Conservation (phyloP, 2,113 vertebrate genomes). For the Formicarius rufipectus region DNA sequence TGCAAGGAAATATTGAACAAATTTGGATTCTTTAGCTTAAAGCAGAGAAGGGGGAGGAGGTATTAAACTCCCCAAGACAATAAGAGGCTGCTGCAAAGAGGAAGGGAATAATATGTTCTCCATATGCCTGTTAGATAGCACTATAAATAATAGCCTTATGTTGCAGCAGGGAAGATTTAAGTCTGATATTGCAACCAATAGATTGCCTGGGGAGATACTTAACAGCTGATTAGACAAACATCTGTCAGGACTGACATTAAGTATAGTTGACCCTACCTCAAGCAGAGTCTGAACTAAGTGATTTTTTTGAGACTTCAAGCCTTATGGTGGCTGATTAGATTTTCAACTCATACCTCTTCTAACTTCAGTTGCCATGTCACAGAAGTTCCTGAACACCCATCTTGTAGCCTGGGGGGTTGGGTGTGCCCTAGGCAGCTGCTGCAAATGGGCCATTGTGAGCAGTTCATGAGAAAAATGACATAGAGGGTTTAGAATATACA, state of each 20-base stretch:
- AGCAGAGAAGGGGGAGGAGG: constrained; percentile 4
- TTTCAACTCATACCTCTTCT: neutral
- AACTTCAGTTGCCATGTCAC: neutral
- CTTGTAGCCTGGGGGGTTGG: too few relatives aligned
- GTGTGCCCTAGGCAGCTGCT: too few relatives aligned
- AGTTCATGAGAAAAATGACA: too few relatives aligned
- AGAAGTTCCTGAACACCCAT: too few relatives aligned
- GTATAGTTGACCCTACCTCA: neutral
- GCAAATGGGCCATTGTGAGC: too few relatives aligned
- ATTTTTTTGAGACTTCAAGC: constrained; percentile 17
- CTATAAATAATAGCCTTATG: constrained; percentile 60
- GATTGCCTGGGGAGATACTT: constrained; percentile 49
- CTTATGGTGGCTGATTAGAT: neutral
- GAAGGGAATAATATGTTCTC: constrained; percentile 54
- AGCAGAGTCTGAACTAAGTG: neutral
- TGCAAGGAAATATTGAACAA: constrained; percentile 40
- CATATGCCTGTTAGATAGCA: constrained; percentile 57
- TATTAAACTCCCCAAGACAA: constrained; percentile 33
- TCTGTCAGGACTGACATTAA: constrained; percentile 48
- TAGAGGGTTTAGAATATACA: too few relatives aligned
- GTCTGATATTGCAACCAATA: constrained; percentile 54
- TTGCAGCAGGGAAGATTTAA: constrained; percentile 47
- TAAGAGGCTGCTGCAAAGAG: constrained; percentile 15
- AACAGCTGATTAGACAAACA: constrained; percentile 61
- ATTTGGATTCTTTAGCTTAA: constrained; percentile 37